Evolutionary conservation across 2,797 vertebrate species (phyloP).

Genomic region (Tauraco hartlaubi): DNA sequence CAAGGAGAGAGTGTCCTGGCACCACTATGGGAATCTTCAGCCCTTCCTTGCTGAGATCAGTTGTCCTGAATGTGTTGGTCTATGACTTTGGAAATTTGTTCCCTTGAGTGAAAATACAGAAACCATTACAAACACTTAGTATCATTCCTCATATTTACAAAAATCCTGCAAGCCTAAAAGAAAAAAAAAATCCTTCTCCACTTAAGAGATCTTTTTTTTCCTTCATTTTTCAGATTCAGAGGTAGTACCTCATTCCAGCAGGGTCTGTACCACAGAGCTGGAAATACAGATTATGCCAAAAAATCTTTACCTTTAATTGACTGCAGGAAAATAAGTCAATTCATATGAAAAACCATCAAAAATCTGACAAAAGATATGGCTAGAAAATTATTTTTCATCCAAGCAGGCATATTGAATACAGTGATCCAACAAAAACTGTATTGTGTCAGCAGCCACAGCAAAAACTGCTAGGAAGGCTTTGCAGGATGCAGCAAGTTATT

Average conservation of each 20-base stretch:
- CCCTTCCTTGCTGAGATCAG: neutral
- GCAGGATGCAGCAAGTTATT: neutral
- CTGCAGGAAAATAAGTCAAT: neutral
- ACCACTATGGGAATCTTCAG: rapidly evolving
- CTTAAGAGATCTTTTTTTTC: neutral
- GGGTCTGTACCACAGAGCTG: neutral
- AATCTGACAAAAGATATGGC: neutral
- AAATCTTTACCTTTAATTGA: neutral
- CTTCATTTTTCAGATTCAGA: neutral
- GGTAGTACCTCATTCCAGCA: neutral
- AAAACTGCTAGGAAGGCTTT: neutral
- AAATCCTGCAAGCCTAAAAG: neutral
- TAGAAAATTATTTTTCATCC: neutral
- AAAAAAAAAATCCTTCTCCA: neutral
- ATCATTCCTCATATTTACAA: neutral
- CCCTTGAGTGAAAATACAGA: neutral
- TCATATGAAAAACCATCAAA: neutral
- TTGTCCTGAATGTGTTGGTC: neutral
- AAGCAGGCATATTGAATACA: neutral
- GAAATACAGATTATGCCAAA: neutral
- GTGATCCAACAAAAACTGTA: neutral
- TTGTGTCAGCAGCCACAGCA: neutral
- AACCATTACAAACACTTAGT: neutral
- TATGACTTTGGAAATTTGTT: neutral
- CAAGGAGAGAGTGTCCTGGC: neutral